These are phyloP conservation scores for Erebia aethiops DNA, from an alignment of 2,888 invertebrate genomes.

Conservation along the genomic window DNA sequence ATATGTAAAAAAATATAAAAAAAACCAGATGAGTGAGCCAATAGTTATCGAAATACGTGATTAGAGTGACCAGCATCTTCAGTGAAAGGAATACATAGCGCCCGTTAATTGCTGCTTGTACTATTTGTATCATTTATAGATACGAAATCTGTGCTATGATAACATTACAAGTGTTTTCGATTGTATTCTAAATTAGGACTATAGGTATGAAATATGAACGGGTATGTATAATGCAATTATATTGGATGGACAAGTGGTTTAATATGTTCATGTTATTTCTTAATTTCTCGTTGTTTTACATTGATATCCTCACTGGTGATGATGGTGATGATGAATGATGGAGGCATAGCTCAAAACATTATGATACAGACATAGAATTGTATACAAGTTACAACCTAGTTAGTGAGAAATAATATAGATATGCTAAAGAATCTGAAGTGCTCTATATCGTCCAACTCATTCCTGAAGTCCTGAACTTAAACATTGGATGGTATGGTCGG, in stretches of 20 bases:
- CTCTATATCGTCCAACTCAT: too few relatives aligned
- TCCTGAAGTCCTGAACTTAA: too few relatives aligned
- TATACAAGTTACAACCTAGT: too few relatives aligned
- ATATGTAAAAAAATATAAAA: slow-evolving; percentile 10
- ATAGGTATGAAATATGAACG: neutral
- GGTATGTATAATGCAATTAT: neutral
- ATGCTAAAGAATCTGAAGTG: too few relatives aligned
- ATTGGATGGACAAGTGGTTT: neutral
- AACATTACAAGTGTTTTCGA: slow-evolving; percentile 14
- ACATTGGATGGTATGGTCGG: too few relatives aligned
- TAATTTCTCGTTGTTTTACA: neutral
- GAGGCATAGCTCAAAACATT: neutral
- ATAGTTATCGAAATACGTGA: slow-evolving; percentile 39
- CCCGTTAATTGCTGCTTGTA: slow-evolving; percentile 57
- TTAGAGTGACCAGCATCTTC: slow-evolving; percentile 33
- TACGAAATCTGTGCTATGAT: slow-evolving; percentile 46
- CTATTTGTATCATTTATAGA: slow-evolving; percentile 69
- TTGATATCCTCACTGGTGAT: neutral
- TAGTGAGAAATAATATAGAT: too few relatives aligned
- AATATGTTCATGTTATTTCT: neutral
- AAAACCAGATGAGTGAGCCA: slow-evolving; percentile 24
- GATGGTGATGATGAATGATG: neutral
- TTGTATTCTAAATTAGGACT: slow-evolving; percentile 7
- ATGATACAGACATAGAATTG: neutral
- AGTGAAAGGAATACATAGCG: slow-evolving; percentile 68